phyloP scores from a whole-genome alignment of 2,113 vertebrate genomes.

The Planiliza haematocheilus region DNA sequence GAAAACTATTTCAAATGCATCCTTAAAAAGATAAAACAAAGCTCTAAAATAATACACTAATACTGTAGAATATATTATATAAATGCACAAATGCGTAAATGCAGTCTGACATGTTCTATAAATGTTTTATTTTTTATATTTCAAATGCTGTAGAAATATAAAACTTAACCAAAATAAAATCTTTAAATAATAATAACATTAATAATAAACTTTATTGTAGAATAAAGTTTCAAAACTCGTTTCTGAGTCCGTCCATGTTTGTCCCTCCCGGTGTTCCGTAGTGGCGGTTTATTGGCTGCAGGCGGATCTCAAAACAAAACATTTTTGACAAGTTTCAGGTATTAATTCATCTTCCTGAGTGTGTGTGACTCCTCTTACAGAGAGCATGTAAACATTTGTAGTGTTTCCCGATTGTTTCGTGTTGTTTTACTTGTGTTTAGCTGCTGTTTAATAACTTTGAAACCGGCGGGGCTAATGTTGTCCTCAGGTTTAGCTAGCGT shows the following conservation, averaged over 20 bases:
- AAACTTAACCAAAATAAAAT: too few relatives aligned
- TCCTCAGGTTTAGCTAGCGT: conserved; percentile 2
- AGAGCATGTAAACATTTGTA: rapidly evolving
- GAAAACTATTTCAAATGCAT: too few relatives aligned
- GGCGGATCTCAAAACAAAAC: conserved; percentile 2
- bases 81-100: too few relatives aligned
- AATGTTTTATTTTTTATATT: too few relatives aligned
- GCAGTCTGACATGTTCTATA: too few relatives aligned
- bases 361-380: not conserved
- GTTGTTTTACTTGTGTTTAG: not conserved
- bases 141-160: too few relatives aligned
- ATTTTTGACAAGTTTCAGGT: not conserved
- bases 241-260: conserved; percentile 2
- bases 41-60: too few relatives aligned
- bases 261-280: conserved; percentile 37
- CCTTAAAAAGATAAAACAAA: too few relatives aligned
- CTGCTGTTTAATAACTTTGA: conserved; percentile 43
- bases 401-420: not conserved
- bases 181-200: too few relatives aligned
- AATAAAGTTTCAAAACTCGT: too few relatives aligned
- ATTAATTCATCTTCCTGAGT: not conserved
- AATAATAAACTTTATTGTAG: too few relatives aligned
- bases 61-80: too few relatives aligned
- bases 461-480: not conserved
- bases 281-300: conserved; percentile 53